Evolutionary conservation across 2,888 invertebrate species (phyloP).

Genomic region (Xylota sylvarum): DNA sequence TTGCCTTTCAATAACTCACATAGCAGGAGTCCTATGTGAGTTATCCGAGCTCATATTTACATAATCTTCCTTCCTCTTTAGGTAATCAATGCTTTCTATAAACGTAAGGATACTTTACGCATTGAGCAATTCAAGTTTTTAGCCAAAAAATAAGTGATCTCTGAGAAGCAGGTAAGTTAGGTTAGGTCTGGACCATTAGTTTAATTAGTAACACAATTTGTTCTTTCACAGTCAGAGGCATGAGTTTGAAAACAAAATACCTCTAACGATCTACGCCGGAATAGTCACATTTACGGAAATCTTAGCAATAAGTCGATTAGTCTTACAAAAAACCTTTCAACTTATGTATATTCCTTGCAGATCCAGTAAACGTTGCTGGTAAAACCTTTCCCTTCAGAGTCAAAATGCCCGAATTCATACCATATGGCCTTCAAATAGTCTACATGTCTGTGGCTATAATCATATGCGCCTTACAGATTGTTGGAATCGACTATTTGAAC

Average conservation of each 20-base stretch:
- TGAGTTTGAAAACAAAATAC: constrained; percentile 77
- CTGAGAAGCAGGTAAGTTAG: constrained; percentile 26
- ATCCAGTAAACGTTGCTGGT: constrained; percentile 78
- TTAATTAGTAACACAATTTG: too few species aligned
- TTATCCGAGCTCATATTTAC: background rate
- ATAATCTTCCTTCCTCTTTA: constrained; percentile 19
- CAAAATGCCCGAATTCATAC: constrained; percentile 78
- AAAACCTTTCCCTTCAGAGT: constrained; percentile 80
- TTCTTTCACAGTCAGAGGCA: too few species aligned
- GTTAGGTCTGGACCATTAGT: too few species aligned
- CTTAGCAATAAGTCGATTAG: constrained; percentile 57
- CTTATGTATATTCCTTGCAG: constrained; percentile 63
- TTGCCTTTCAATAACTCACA: constrained; percentile 76
- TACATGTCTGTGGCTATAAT: constrained; percentile 79
- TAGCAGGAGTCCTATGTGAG: constrained; percentile 69
- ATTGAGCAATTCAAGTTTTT: constrained; percentile 63
- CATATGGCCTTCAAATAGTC: constrained; percentile 69
- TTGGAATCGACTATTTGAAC: constrained; percentile 80
- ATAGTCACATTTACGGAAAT: constrained; percentile 74
- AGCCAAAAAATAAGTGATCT: constrained; percentile 74
- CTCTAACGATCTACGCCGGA: constrained; percentile 59
- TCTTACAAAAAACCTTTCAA: too few species aligned
- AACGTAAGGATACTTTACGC: constrained; percentile 65
- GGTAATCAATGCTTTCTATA: constrained; percentile 77
- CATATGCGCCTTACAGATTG: constrained; percentile 78